Evolutionary conservation across 2,888 invertebrate species (phyloP).

Genomic region (Alloplasta piceator): DNA sequence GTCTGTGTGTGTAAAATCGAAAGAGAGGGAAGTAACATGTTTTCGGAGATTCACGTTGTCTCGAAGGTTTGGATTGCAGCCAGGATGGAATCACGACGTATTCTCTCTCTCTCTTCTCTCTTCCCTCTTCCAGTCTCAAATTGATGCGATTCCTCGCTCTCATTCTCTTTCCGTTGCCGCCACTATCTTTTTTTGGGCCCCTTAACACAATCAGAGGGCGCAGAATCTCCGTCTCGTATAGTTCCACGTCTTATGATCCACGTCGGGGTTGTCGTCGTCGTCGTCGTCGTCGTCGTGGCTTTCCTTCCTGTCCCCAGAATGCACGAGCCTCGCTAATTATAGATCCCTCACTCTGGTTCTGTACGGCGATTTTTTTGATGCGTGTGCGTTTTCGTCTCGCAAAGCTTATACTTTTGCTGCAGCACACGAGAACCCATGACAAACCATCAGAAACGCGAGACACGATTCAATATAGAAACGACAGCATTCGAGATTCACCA

Average conservation of each 20-base stretch:
- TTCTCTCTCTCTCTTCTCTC: slow-evolving; percentile 53
- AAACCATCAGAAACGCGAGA: slow-evolving; percentile 24
- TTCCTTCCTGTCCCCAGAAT: slow-evolving; percentile 70
- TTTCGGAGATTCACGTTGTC: slow-evolving; percentile 68
- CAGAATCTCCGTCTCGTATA: too few relatives aligned
- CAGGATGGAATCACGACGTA: slow-evolving; percentile 77
- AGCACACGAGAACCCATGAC: slow-evolving; percentile 18
- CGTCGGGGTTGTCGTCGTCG: slow-evolving; percentile 11
- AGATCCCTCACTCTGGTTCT: slow-evolving; percentile 45
- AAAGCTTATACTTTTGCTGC: neutral
- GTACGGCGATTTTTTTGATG: slow-evolving; percentile 32
- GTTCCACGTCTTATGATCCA: neutral
- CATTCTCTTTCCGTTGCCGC: slow-evolving; percentile 23
- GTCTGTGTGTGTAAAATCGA: slow-evolving; percentile 1
- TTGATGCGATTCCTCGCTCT: slow-evolving; percentile 33
- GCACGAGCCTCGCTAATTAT: slow-evolving; percentile 66
- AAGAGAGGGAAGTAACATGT: slow-evolving; percentile 32
- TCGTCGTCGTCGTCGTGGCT: slow-evolving; percentile 54
- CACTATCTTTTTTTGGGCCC: slow-evolving; percentile 6
- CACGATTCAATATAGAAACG: slow-evolving; percentile 3
- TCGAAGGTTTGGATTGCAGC: slow-evolving; percentile 75
- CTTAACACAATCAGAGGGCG: neutral
- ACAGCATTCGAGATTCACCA: too few relatives aligned
- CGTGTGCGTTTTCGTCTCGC: neutral
- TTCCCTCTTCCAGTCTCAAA: slow-evolving; percentile 13